Evolutionary conservation across 2,797 vertebrate genomes (phyloP), one percentile per base, ranked within the genome.

Genomic region (Melanotaenia boesemani): DNA sequence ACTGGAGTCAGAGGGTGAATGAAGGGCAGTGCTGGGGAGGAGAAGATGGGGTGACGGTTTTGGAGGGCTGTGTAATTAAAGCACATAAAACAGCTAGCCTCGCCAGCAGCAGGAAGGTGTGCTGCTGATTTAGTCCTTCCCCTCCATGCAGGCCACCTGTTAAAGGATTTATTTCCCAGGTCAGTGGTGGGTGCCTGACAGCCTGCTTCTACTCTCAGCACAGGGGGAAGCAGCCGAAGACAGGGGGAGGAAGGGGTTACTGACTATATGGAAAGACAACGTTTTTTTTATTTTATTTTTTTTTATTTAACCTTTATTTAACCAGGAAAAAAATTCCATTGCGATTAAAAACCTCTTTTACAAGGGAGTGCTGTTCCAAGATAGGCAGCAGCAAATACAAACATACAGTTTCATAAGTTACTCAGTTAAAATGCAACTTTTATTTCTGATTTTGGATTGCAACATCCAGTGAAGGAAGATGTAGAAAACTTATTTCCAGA

Each of bases 101-200:
- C 82, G 68, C 62, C 79, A 82, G 85, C 88, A 86, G 91, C 91
- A 92, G 93, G 90, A 92, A 90, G 91, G 84, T 89, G 86, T 85
- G 83, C 87, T 90, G 88, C 91, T 93, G 91, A 91, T 91, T 91
- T 87, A 87, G 91, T 88, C 85, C 90, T 89, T 88, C 89, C 89
- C 82, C 86, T 90, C 88, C 80, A 90, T 63, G 83, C 83, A 79
- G 80, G 85, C 93, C 91, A 94, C 90, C 94, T 95, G 91, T 94
- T 93, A 86, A 84, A 94, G 90, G 84, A 91, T 93, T 94, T 91
- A 93, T 94, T 90, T 92, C 89, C 90, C 84, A 87, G 83, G 87
- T 91, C 88, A 88, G 80, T 78, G 85, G 82, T 80, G 80, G 82
- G 84, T 59, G 68, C 86, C 79, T 86, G 86, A 84, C 84, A 84